Base-by-base conservation (phyloP, 2,888 invertebrate genomes). In the Keiferia lycopersicella region DNA sequence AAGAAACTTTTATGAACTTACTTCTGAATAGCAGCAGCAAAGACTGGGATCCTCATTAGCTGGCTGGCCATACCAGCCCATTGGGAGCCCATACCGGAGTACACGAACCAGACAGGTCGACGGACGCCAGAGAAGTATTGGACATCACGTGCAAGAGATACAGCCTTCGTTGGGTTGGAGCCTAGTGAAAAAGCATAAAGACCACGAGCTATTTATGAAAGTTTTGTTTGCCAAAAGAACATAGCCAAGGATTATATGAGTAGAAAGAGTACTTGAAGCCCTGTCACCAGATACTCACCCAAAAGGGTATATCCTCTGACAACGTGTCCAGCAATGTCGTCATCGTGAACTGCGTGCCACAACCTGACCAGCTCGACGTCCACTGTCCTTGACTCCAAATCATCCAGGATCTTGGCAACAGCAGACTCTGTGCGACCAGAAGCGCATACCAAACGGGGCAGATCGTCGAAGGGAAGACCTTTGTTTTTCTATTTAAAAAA, bases 341-440 rank as follows among this genome's bases (percentile, higher is more conserved):
- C 91, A 56, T 88, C 85, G 66, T 94, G 94, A 38, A 94, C 86
- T 10, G 93, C 89, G 51, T 95, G 94, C 53, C 94, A 80, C 0
- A 95, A 84, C 20, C 93, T 88, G 26, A 95, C 79, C 50, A 92
- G 92, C 71, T 95, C 95, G 0, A 87, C 89, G 75, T 95, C 95
- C 0, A 95, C 81, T 0, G 93, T 92, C 70, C 91, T 92, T 8
- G 91, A 92, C 70, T 93, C 93, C 30, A 96, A 81, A 61, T 94
- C 93, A 66, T 95, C 91, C 8, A 96, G 82, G 66, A 97, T 88
- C 61, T 81, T 84, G 50, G 93, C 92, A 0, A 97, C 93, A 0
- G 96, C 94, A 62, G 96, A 95, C 75, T 96, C 95, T 0, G 96
- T 96, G 62, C 98, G 93, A 0, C 97, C 97, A 50, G 96, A 96